Base-by-base conservation (phyloP, 2,888 invertebrate species). In the Apoda limacodes region DNA sequence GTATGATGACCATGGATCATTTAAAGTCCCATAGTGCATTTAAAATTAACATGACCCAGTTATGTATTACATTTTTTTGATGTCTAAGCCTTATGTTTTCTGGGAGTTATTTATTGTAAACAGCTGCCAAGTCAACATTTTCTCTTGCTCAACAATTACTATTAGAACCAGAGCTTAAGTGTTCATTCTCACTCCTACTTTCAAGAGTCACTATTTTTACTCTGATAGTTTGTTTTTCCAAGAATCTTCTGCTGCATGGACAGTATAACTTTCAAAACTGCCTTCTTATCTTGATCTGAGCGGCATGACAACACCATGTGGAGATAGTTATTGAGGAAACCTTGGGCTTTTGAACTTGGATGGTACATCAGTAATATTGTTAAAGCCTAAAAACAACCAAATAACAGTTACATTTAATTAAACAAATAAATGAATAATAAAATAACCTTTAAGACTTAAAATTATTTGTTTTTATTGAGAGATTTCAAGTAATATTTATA, bases 241-340 rank as follows among this genome's bases (percentile, higher is more conserved):
- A 43, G 51, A 24, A 70, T 40, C 27, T 58, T 66, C 11, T 66
- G 57, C 0, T 66, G 63, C 21, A 78, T 40, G 0, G 63, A 48
- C 1, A 75, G 39, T 2, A 76, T 30, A 0, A 64, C 44, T 38
- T 76, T 76, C 25, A 66, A 54, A 3, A 74, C 42, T 0, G 75
- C 76, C 28, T 64, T 70, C 47, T 76, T 74, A 29, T 68, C 68
- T 13, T 54, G 54, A 22, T 61, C 64, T 0, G 59, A 48, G 1
- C 75, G 59, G 31, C 72, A 71, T 0, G 68, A 57, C 36, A 67
- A 55, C 1, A 68, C 67, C 66, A 76, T 61, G 45, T 78, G 78
- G 1, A 72, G 40, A 34, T 70, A 78, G 3, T 74, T 61, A 31
- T 60, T 59, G 6, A 78, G 44, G 1, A 69, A 39, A 0, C 55